phyloP scores from a whole-genome alignment of 2,888 invertebrate genomes.

The Nephrotoma appendiculata region DNA sequence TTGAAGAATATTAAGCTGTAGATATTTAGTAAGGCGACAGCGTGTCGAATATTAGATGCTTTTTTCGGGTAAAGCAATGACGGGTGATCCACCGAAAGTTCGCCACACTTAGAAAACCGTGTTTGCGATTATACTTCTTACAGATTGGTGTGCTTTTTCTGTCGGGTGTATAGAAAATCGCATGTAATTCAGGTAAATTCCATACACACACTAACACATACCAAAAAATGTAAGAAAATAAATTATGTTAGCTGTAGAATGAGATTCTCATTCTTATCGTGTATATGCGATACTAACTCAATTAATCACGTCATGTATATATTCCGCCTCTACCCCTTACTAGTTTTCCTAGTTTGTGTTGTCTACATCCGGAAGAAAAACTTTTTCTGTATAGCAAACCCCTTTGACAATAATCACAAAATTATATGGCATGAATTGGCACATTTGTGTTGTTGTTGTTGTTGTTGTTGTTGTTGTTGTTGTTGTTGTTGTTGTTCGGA shows the following conservation, averaged over 20 bases:
- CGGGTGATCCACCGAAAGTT: not conserved
- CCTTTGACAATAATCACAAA: not conserved
- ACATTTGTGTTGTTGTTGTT: not conserved
- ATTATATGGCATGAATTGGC: not conserved
- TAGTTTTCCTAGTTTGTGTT: no score
- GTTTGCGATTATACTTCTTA: no score
- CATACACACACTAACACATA: not conserved
- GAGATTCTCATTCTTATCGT: not conserved
- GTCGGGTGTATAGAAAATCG: not conserved
- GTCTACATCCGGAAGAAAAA: no score
- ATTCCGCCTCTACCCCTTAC: no score
- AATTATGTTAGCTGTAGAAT: not conserved
- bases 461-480: not conserved
- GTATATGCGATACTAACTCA: not conserved
- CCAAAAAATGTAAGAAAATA: not conserved
- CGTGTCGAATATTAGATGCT: not conserved
- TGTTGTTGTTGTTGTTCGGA: not conserved
- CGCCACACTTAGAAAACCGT: not conserved
- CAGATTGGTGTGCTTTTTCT: not conserved
- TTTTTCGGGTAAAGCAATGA: not conserved
- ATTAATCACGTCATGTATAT: not conserved
- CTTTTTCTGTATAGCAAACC: not conserved
- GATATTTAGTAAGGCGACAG: not conserved
- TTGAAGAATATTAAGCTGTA: not conserved
- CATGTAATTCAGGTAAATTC: not conserved